Percentiles rank a stretch among this genome's conserved stretches.
phyloP scores from a whole-genome alignment of 1,140 invertebrate genomes.

The Diachasmimorpha longicaudata region DNA sequence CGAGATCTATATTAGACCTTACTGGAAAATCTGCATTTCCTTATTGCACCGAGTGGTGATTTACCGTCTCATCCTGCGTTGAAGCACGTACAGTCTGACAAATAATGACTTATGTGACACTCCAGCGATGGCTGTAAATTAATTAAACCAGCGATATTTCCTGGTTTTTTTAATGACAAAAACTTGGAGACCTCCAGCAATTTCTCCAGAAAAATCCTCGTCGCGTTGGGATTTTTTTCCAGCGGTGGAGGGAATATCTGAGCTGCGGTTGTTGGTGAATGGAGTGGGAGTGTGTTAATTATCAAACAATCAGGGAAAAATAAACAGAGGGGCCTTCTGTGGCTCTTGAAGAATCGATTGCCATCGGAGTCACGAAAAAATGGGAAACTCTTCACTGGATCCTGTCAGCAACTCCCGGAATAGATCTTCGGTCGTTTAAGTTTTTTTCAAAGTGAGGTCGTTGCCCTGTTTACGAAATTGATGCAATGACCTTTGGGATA shows the following conservation, averaged over 20 bases:
- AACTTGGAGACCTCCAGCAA: too few species aligned
- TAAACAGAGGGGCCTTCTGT: not conserved
- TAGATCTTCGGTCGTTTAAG: not conserved
- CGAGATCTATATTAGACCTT: constrained; percentile 52
- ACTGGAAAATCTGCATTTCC: constrained; percentile 44
- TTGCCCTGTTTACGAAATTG: not conserved
- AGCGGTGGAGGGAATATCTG: too few species aligned
- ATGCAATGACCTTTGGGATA: not conserved
- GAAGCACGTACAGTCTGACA: not conserved
- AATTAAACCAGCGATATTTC: too few species aligned
- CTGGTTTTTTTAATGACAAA: too few species aligned
- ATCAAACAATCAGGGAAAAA: not conserved
- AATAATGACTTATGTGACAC: not conserved
- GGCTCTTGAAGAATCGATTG: not conserved
- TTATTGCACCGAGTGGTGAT: constrained; percentile 28
- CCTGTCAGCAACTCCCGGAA: not conserved
- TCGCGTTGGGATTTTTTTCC: too few species aligned
- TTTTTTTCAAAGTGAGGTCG: not conserved
- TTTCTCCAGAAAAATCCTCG: too few species aligned
- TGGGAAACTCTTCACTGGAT: not conserved
- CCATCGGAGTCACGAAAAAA: not conserved
- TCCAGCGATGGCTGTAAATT: not conserved
- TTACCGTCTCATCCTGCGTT: not conserved
- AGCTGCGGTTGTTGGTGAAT: too few species aligned
- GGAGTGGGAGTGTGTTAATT: too few species aligned